Evolutionary conservation across 1,140 invertebrate species (phyloP).

Genomic region (Drosophila azteca): DNA sequence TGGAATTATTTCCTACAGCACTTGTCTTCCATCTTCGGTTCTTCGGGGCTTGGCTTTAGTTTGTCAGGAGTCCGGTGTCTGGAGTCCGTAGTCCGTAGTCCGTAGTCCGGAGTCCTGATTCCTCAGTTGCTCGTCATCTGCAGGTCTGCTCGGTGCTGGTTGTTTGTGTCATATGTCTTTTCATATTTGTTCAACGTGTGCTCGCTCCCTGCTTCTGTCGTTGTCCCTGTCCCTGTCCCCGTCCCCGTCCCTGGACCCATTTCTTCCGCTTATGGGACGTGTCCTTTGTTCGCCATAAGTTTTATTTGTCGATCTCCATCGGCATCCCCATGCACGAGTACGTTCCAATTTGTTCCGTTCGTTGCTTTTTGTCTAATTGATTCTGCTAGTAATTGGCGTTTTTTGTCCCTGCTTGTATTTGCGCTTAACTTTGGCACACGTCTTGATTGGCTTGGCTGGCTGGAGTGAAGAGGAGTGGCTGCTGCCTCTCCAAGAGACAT

Average conservation of each 20-base stretch:
- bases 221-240: not conserved
- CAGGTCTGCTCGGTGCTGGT: not conserved
- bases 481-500: not conserved
- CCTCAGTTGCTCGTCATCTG: constrained; percentile 1
- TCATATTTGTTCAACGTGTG: constrained; percentile 49
- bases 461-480: too few species aligned
- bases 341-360: constrained; percentile 4
- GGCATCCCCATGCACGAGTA: not conserved
- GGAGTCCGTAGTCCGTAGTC: not conserved
- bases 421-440: constrained; percentile 9
- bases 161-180: constrained; percentile 38
- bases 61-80: not conserved
- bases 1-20: constrained; percentile 70
- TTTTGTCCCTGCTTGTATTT: constrained; percentile 17
- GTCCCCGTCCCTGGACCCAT: not conserved
- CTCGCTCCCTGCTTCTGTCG: constrained; percentile 5
- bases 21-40: not conserved
- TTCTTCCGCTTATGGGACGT: constrained; percentile 41
- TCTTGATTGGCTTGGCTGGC: constrained; percentile 23
- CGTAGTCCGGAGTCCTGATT: not conserved
- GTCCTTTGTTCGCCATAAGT: constrained; percentile 39
- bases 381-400: constrained; percentile 31
- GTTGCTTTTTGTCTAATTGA: constrained; percentile 56
- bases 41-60: not conserved
- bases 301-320: constrained; percentile 17